Evolutionary conservation across 1,140 invertebrate genomes (phyloP), one percentile per base, ranked within the genome.

Genomic region (Tigriopus japonicus): DNA sequence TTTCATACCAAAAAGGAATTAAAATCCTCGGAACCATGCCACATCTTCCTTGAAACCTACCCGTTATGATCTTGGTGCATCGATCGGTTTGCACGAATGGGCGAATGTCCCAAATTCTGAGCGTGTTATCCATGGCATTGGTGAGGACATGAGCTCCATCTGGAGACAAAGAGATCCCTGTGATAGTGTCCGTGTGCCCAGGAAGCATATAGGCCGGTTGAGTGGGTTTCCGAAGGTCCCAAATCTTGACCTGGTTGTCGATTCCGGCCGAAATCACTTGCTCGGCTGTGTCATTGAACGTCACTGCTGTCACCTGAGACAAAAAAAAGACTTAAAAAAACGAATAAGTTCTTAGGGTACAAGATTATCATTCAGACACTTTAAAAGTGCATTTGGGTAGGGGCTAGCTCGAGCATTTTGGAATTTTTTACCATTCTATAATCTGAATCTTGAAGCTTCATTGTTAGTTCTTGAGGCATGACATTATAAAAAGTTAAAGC

Each of bases 11-110:
- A 24, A 40, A 17, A 10, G 19, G 1, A 58, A 58, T 19, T 14
- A 58, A n/a, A 1, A 12, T 6, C 14, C 15, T 52, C 10, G 6
- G n/a, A 58, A 63, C 63, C 43, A 55, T 65, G 90, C 89, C 75
- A 94, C 95, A 76, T 98, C 94, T 76, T 96, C 98, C 74, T 96
- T 97, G 72, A 98, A 67, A 93, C 89, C 76, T 97, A 90, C 0
- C 93, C 93, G 78, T 77, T 62, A 98, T 80, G 42, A 95, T 82
- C 75, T 95, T 94, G 0, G 95, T 83, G 72, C 91, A 96, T 63
- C 95, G 77, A 68, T 98, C 90, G 53, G 82, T 80, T 1, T 90
- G 87, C 1, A 78, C 79, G 71, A 78, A 84, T 42, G 82, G 81
- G 54, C 81, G 67, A 17, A 85, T 74, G 70, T 84, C 83, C 82